Evolutionary conservation across 2,888 invertebrate genomes (phyloP).

Genomic region (Dynastes maya): DNA sequence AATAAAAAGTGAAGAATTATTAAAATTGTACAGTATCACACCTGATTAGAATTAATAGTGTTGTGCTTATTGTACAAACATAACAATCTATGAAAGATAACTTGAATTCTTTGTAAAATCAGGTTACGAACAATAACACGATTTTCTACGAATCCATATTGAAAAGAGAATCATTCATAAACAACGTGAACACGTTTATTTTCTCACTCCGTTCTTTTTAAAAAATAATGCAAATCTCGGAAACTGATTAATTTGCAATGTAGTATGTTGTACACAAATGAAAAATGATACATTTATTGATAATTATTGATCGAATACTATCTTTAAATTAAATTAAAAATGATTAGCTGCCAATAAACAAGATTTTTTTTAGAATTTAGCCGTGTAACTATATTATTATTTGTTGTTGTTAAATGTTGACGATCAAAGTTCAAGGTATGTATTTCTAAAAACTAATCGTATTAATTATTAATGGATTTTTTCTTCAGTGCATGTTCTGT

Average conservation of each 20-base stretch:
- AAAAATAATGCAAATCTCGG: neutral
- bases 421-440: slow-evolving; percentile 51
- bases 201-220: neutral
- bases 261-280: too few relatives aligned
- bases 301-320: neutral
- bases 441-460: slow-evolving; percentile 32
- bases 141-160: slow-evolving; percentile 2
- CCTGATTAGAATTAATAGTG: too few relatives aligned
- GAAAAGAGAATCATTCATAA: slow-evolving; percentile 19
- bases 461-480: slow-evolving; percentile 42
- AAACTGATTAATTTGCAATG: neutral
- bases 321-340: neutral
- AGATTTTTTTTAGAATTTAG: slow-evolving; percentile 3
- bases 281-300: neutral
- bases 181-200: slow-evolving; percentile 7
- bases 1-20: slow-evolving; percentile 55
- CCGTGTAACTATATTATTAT: slow-evolving; percentile 21
- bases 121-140: neutral
- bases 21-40: neutral
- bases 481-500: slow-evolving; percentile 7
- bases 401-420: slow-evolving; percentile 46
- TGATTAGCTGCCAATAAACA: slow-evolving; percentile 14
- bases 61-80: neutral
- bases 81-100: slow-evolving; percentile 18
- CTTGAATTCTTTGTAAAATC: slow-evolving; percentile 1